Base-by-base conservation (phyloP, 2,113 vertebrate species). In the Gasterosteus aculeatus region DNA sequence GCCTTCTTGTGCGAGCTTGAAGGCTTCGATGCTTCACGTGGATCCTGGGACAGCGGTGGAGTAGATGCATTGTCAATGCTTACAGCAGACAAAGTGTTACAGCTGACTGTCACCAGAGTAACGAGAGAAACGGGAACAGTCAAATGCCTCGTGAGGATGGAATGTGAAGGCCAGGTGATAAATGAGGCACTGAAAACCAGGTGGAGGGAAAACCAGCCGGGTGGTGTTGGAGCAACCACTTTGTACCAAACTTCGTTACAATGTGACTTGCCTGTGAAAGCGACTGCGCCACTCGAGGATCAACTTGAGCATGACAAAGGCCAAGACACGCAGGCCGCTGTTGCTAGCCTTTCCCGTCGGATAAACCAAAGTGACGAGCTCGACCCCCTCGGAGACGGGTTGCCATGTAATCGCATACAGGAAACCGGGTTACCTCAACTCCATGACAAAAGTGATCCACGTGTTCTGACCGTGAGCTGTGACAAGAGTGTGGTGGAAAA, bases 1-100 rank as follows among this genome's bases (percentile, higher is more conserved):
- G 96, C 96, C 0, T 97, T 99, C 84, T 80, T 94, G 7, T 99
- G 97, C 56, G 93, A 93, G 71, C 94, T 98, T 7, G 94, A 94
- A 35, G 96, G 94, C 26, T 98, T 97, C 85, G 88, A 78, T 58
- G 4, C 82, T 19, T 93, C 91, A 5, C 85, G 84, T 11, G 95
- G 96, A 14, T 85, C 67, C 6, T 99, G 96, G 95, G 75, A 92
- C 77, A 88, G 84, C 56, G 87, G 92, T 35, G 95, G 93, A 66
- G 89, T 84, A 63, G 90, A 95, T 10, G 89, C 93, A 39, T 93
- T 99, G 65, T 93, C 85, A 62, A 49, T 84, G 35, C 82, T 95
- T 10, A 89, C 94, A 3, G 71, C 77, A 54, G 92, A 96, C 72
- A 90, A 94, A 63, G 58, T 90, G 16, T 63, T 98, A 72, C 92